Evolutionary conservation across 2,113 vertebrate genomes (phyloP), one percentile per base, ranked within the genome.

Genomic region (Andinoacara biseriatus): DNA sequence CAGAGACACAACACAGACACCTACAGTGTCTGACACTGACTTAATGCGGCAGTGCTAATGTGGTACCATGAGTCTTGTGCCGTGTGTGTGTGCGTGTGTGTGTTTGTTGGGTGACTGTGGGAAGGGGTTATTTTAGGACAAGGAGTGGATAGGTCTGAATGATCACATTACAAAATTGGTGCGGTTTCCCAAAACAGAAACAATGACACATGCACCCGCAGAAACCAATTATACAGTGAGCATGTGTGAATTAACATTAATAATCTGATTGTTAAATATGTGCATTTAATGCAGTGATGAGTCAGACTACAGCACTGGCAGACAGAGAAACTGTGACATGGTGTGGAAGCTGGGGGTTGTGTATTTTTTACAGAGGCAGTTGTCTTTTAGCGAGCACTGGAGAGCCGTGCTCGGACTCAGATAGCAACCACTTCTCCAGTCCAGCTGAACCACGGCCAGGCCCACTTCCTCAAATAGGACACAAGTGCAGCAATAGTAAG

Each of bases 91-190:
- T 86, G 76, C 29, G 58, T 65, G 61, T 35, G 54, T 80, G 75
- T 78, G 84, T 76, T 75, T 75, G 57, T 78, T 58, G 81, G 81
- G 61, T 75, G 46, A 43, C 60, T 76, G 72, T 87, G 38, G 56
- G 20, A 76, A 69, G 54, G 65, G 86, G 88, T 95, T 95, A 95
- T 96, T 95, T 95, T 94, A 69, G 90, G 95, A 86, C 72, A 74
- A 86, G 87, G 92, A 91, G 90, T 67, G 86, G 90, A 86, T 29
- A 83, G 76, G 85, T 78, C 72, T 58, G 20, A 83, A 84, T 81
- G 86, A 91, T 96, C 90, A n/a, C 40, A 52, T 95, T 94, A 84
- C 93, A 85, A 33, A 57, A 63, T 59, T 69, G 56, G 78, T 76
- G 56, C 58, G 58, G 15, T 38, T 26, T 76, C 24, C 72, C 31